A percentile compares a stretch with the other conserved stretches of the same genome.
Conservation (phyloP, 2,888 invertebrate genomes). For the Notodonta ziczac region DNA sequence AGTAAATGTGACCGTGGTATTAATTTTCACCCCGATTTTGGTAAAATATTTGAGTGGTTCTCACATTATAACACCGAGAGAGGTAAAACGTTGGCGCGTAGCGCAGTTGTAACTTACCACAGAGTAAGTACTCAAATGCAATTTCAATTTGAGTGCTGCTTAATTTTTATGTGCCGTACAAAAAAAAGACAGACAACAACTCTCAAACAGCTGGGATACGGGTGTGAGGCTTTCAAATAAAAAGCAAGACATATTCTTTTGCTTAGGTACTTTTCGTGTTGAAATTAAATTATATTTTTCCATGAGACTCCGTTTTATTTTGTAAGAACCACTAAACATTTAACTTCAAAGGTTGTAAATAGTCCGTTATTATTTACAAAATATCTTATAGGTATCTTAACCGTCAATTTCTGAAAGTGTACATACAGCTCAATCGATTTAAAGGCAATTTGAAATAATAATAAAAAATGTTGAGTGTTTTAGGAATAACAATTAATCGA, state of each 20-base stretch:
- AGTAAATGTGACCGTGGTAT: slow-evolving; percentile 32
- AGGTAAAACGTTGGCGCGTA: no score
- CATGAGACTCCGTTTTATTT: neutral
- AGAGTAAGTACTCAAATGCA: no score
- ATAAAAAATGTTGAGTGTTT: neutral
- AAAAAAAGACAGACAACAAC: no score
- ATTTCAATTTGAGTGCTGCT: no score
- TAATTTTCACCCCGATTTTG: slow-evolving; percentile 20
- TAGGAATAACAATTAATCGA: neutral
- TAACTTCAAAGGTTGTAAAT: slow-evolving; percentile 30
- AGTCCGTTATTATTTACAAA: slow-evolving; percentile 18
- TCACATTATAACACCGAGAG: slow-evolving; percentile 6
- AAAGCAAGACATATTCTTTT: no score
- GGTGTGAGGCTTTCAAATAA: no score
- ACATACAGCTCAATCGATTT: neutral
- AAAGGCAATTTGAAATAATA: neutral
- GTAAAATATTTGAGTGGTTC: slow-evolving; percentile 23
- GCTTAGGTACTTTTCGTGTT: no score
- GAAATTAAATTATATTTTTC: no score
- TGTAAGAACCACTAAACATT: slow-evolving; percentile 23
- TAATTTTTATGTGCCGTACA: no score
- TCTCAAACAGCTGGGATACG: no score
- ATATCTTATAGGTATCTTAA: neutral
- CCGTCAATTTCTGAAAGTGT: neutral
- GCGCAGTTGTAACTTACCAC: no score